Percentiles rank a stretch among this genome's conserved stretches.
Evolutionary conservation across 1,140 invertebrate genomes (phyloP).

Genomic region (Drosophila ogumai): DNA sequence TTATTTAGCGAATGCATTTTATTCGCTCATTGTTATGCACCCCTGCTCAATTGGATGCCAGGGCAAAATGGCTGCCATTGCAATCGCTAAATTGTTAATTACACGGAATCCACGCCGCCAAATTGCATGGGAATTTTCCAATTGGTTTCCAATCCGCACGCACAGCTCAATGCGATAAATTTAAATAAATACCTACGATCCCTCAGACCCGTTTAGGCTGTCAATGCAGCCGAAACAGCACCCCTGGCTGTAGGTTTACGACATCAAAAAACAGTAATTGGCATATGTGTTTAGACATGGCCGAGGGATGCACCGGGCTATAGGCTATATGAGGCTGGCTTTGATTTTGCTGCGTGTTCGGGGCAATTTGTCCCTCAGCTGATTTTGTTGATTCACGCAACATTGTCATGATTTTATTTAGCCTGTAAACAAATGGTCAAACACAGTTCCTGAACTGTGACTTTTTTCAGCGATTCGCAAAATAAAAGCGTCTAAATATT

Average conservation of each 20-base stretch:
- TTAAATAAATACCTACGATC: slow-evolving; percentile 67
- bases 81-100: slow-evolving; percentile 78
- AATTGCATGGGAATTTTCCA: slow-evolving; percentile 54
- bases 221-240: slow-evolving; percentile 40
- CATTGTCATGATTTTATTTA: slow-evolving; percentile 72
- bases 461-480: slow-evolving; percentile 51
- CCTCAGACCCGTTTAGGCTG: slow-evolving; percentile 52
- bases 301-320: slow-evolving; percentile 26
- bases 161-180: slow-evolving; percentile 68
- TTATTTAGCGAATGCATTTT: slow-evolving; percentile 58
- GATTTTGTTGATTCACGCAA: slow-evolving; percentile 62
- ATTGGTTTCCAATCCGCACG: slow-evolving; percentile 46
- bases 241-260: slow-evolving; percentile 17
- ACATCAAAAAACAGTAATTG: slow-evolving; percentile 72
- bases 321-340: slow-evolving; percentile 9
- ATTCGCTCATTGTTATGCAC: slow-evolving; percentile 32
- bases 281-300: slow-evolving; percentile 47
- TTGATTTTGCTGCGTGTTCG: slow-evolving; percentile 37
- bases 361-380: slow-evolving; percentile 62
- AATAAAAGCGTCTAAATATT: slow-evolving; percentile 51
- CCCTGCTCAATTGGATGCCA: slow-evolving; percentile 21
- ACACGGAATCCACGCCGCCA: slow-evolving; percentile 53
- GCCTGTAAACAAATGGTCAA: slow-evolving; percentile 62
- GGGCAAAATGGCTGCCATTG: slow-evolving; percentile 60
- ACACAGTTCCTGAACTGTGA: slow-evolving; percentile 51